phyloP scores from a whole-genome alignment of 2,888 invertebrate species.

The Augiades crinisus region DNA sequence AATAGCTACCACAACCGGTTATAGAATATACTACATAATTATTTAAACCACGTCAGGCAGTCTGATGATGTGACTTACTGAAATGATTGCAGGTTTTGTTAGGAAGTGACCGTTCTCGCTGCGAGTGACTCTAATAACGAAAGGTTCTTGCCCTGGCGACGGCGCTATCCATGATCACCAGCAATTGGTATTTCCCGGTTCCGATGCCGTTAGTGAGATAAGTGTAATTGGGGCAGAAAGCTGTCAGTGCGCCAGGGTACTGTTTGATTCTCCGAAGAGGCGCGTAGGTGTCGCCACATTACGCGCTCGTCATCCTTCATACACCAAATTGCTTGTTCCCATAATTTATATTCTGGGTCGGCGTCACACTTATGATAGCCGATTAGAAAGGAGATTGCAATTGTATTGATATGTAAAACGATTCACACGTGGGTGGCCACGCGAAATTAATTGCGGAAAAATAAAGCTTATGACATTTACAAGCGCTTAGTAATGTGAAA shows the following conservation, averaged over 20 bases:
- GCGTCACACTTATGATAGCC: conserved; percentile 69
- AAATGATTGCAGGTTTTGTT: background rate
- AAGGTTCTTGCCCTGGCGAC: conserved; percentile 1
- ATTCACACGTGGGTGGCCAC: conserved; percentile 59
- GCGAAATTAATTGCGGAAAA: conserved; percentile 46
- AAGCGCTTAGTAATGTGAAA: conserved; percentile 19
- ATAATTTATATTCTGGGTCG: conserved; percentile 78
- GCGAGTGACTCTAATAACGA: background rate
- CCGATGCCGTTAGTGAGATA: conserved; percentile 38
- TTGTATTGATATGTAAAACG: conserved; percentile 61
- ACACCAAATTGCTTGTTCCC: conserved; percentile 73
- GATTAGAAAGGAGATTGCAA: conserved; percentile 77
- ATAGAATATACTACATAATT: background rate
- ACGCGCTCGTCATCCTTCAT: conserved; percentile 66
- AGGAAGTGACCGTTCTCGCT: background rate
- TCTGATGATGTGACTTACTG: background rate
- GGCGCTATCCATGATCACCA: conserved; percentile 6
- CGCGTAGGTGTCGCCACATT: conserved; percentile 71
- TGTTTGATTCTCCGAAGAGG: conserved; percentile 72
- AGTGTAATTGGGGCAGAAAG: conserved; percentile 67
- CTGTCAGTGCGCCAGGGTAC: conserved; percentile 54
- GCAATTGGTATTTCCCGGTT: conserved; percentile 30
- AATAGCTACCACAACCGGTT: background rate
- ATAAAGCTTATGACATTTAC: conserved; percentile 31
- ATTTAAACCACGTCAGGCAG: background rate